phyloP scores from a whole-genome alignment of 2,113 vertebrate genomes.

The Zosterops pallidus region DNA sequence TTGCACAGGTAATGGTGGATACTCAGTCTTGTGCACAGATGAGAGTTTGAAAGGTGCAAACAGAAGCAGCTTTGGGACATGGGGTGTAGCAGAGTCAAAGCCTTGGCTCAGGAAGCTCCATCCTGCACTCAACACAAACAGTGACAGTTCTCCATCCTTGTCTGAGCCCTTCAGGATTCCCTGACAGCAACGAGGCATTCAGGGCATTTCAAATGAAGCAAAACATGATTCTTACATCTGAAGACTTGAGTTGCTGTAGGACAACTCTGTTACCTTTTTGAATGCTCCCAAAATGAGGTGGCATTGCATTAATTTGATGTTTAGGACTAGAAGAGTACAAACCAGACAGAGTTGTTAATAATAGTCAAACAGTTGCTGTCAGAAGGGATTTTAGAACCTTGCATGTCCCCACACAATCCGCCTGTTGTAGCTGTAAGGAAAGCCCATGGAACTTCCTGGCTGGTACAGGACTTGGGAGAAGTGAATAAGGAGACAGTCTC shows the following conservation, averaged over 20 bases:
- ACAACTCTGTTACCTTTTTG: neutral
- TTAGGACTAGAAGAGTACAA: neutral
- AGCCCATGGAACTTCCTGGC: too few species aligned
- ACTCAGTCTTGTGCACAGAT: neutral
- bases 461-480: too few species aligned
- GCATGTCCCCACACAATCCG: too few species aligned
- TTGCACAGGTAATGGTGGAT: neutral
- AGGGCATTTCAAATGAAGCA: neutral
- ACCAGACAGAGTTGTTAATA: too few species aligned
- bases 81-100: neutral
- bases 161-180: neutral
- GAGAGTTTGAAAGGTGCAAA: neutral
- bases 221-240: neutral
- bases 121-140: accelerated
- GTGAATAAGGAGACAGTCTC: too few species aligned
- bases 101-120: neutral
- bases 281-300: neutral
- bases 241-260: neutral
- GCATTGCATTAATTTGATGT: neutral
- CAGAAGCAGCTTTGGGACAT: neutral
- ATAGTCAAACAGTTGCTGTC: too few species aligned
- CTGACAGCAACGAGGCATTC: neutral
- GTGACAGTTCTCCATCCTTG: neutral
- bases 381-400: too few species aligned
- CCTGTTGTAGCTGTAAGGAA: too few species aligned